Evolutionary conservation across 2,113 vertebrate species (phyloP), one percentile per base, ranked within the genome.

Genomic region (Leptobrachium ailaonicum): DNA sequence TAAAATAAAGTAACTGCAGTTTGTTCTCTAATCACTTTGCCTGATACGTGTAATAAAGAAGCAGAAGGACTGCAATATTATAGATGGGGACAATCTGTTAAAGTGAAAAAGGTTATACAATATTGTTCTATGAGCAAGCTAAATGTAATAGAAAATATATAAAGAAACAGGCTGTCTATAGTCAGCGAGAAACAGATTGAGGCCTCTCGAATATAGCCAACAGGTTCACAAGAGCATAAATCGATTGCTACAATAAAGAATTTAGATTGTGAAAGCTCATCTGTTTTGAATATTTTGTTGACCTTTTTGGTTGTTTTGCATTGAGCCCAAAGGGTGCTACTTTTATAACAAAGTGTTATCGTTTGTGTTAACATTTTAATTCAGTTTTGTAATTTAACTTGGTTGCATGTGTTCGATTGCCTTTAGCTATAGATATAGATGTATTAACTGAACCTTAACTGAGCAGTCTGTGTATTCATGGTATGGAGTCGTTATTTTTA

Each of bases 201-300:
- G 69, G 75, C 42, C 45, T 2, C 41, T 41, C 58, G 53, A 41
- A 77, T 50, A 54, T 54, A 45, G 3, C 41, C 64, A 54, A 54
- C 40, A 76, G 54, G 47, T 76, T 76, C 47, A 45, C 32, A 9
- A 58, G 64, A 44, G 60, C 9, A 42, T 10, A 60, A 77, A 77
- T 77, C 75, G 66, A 60, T 70, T 14, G 47, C n/a, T 47, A 60
- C 66, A 77, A 77, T 60, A 77, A 45, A 54, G 53, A 42, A 7
- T 77, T 69, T 69, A 69, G 75, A 70, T 77, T 77, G 58, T 14
- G 13, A 32, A 42, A 12, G 53, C 69, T 60, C 20, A n/a, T 45
- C 13, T 44, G 53, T 69, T 54, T 41, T 56, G 75, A 77, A 60
- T 60, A 44, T 32, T 32, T 32, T 53, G 66, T 69, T 77, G 75